Conservation (phyloP, 2,888 invertebrate species). For the Hirtodrosophila trivittata region DNA sequence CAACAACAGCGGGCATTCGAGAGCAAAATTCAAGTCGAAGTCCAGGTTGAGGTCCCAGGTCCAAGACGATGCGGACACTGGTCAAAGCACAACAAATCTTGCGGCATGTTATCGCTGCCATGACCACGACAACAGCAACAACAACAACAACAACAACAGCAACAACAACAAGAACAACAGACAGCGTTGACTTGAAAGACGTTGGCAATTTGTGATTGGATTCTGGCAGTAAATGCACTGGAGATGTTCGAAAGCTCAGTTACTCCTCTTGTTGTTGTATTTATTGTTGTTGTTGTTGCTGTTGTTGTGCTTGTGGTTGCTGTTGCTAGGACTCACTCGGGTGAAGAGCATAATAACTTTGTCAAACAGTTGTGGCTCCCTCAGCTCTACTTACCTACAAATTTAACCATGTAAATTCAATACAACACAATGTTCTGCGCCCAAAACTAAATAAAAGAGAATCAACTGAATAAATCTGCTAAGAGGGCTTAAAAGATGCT, state of each 20-base stretch:
- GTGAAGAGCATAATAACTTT: conserved; percentile 46
- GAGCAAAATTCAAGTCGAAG: conserved; percentile 21
- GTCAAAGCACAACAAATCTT: conserved; percentile 72
- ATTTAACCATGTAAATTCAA: background rate
- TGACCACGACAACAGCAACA: conserved; percentile 61
- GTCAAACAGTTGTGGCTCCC: conserved; percentile 27
- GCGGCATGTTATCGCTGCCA: conserved; percentile 70
- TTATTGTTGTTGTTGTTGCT: background rate
- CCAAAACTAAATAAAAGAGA: too few relatives aligned
- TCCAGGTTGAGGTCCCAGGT: conserved; percentile 29
- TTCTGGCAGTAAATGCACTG: conserved; percentile 54
- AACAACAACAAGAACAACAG: conserved; percentile 24
- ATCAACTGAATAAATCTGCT: too few relatives aligned
- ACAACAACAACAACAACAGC: conserved; percentile 27
- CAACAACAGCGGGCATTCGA: conserved; percentile 38
- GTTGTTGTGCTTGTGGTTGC: conserved; percentile 1
- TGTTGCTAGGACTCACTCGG: conserved; percentile 24
- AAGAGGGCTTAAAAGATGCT: too few relatives aligned
- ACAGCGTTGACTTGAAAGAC: conserved; percentile 49
- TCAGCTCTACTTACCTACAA: conserved; percentile 1
- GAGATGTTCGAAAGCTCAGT: conserved; percentile 33
- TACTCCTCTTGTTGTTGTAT: conserved; percentile 4
- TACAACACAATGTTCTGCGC: too few relatives aligned
- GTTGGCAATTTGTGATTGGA: conserved; percentile 75
- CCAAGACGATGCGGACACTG: conserved; percentile 41